Evolutionary conservation across 2,888 invertebrate species (phyloP), one percentile per base, ranked within the genome.

Genomic region (Malthinus flaveolus): DNA sequence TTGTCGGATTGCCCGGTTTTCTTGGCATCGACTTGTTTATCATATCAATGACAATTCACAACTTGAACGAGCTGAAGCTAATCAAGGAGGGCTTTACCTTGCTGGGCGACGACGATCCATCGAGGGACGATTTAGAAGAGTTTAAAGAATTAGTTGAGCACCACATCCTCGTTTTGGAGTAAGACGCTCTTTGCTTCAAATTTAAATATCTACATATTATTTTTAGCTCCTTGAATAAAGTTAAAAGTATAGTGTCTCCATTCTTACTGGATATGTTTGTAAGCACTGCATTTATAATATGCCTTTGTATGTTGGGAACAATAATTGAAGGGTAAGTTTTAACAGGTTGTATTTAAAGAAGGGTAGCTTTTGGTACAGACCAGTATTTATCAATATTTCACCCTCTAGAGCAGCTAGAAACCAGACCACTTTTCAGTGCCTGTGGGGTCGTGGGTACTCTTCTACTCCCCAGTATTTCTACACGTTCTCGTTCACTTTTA

Each of bases 11-110:
- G 7, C 12, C 13, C 9, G 3, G 4, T 10, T 32, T 46, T 32
- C 8, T 34, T 33, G 49, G 49, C 1, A 31, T 49, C 12, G 49
- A 49, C 32, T 31, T 39, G 5, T 8, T 49, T 11, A 37, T 49
- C 3, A 11, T n/a, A 6, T n/a, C 32, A 1, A 10, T 49, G 1
- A 39, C 32, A 31, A 8, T 49, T 10, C 11, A 49, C 11, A 11
- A 15, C 9, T n/a, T 49, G 9, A 13, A 12, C 31, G 49, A 49
- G 7, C 37, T 32, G n/a, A 10, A 6, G 1, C 1, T 15, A 6
- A 34, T 48, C 5, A 33, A 48, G 34, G 7, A 12, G n/a, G 33
- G 11, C n/a, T 35, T 15, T 33, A n/a, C 12, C 9, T n/a, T 35
- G 15, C 10, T 34, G 1, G 33, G 12, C n/a, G 13, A 15, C 1